phyloP scores from a whole-genome alignment of 2,113 vertebrate species.

The Melanerpes aurifrons region DNA sequence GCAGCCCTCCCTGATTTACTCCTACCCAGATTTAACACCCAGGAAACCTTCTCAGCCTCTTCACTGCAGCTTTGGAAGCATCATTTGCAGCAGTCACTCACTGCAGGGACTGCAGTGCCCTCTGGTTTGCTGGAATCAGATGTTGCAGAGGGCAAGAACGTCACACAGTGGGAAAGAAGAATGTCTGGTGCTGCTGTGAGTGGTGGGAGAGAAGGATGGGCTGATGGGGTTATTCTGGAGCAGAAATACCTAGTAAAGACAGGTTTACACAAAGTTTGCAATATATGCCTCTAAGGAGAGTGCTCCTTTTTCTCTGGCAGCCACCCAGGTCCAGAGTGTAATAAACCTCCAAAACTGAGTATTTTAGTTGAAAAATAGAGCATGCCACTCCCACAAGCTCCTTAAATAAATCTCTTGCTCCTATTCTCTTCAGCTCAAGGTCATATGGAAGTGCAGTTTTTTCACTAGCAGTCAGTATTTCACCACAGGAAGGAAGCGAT shows the following conservation, averaged over 20 bases:
- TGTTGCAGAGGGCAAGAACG: background rate
- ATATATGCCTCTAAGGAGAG: background rate
- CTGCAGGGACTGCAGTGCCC: background rate
- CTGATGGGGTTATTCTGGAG: background rate
- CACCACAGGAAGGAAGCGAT: background rate
- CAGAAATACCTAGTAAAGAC: background rate
- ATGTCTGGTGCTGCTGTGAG: rapidly evolving
- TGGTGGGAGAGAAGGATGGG: background rate
- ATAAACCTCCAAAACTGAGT: background rate
- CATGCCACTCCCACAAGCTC: background rate
- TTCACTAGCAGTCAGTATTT: background rate
- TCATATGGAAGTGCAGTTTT: background rate
- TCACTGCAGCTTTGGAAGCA: background rate
- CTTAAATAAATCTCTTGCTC: slow-evolving; percentile 26
- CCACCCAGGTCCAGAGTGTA: background rate
- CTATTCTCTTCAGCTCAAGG: slow-evolving; percentile 18
- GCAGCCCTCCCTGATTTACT: background rate
- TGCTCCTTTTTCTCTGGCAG: background rate
- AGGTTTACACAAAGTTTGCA: background rate
- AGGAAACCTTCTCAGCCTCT: background rate
- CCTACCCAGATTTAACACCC: background rate
- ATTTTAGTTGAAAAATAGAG: slow-evolving; percentile 43
- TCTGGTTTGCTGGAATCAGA: background rate
- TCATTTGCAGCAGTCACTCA: background rate
- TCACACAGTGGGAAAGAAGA: background rate